Conservation (phyloP, 2,888 invertebrate species). For the Apotomis betuletana region DNA sequence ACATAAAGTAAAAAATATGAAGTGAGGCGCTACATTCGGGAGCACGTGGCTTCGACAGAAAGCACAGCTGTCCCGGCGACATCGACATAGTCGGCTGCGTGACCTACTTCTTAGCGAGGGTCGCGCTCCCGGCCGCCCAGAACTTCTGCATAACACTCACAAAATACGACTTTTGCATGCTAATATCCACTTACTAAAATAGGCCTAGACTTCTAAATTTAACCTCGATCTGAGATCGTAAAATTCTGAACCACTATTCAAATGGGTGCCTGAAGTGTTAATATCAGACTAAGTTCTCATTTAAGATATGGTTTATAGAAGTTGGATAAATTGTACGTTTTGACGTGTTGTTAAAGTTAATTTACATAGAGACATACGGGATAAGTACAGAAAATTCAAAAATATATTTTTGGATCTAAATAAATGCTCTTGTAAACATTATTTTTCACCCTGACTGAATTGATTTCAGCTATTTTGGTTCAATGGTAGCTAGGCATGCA, state of each 20-base stretch:
- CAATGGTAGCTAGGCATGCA: too few species aligned
- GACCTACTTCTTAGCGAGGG: conserved; percentile 35
- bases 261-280: not conserved
- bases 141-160: conserved; percentile 4
- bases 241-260: conserved; percentile 11
- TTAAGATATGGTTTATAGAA: too few species aligned
- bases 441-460: too few species aligned
- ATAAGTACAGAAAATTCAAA: too few species aligned
- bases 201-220: conserved; percentile 9
- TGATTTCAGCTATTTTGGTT: too few species aligned
- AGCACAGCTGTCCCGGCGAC: conserved; percentile 28
- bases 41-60: conserved; percentile 17
- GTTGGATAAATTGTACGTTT: too few species aligned
- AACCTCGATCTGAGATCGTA: not conserved
- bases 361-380: too few species aligned
- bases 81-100: conserved; percentile 21
- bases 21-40: not conserved
- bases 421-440: too few species aligned
- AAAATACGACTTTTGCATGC: conserved; percentile 26
- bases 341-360: too few species aligned
- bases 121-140: conserved; percentile 24
- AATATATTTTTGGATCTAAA: too few species aligned
- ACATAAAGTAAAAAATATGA: not conserved
- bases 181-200: conserved; percentile 6
- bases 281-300: too few species aligned